Base-by-base conservation (phyloP, 1,140 invertebrate genomes). In the Littorina saxatilis region DNA sequence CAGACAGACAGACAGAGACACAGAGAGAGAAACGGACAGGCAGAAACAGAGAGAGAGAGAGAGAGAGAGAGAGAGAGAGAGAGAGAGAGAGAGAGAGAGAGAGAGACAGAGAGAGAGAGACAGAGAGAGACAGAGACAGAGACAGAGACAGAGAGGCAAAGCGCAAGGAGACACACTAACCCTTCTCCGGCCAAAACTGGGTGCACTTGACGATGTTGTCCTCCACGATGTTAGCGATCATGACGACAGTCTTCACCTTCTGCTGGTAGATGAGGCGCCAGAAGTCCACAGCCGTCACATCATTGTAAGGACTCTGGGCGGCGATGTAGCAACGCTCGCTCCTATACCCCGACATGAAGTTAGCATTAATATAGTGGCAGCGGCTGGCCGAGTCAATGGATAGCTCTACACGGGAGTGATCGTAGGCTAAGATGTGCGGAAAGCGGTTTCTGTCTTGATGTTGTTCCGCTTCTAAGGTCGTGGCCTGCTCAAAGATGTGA, bases 311-410 rank as follows among this genome's bases (percentile, higher is more conserved):
- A 76, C 91, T 91, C 76, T 91, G 90, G 11, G 90, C 87, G 15
- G 91, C 91, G 40, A 92, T 92, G 80, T 92, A 92, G 1, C 73
- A 47, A 3, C 37, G 66, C 29, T 83, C 70, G 39, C 85, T 86
- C 39, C 87, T 84, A 83, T 87, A 91, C 2, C 89, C 88, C 39
- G 87, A 80, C 5, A 92, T 85, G 82, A 88, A 91, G 81, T 87
- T 99, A n/a, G 99, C 98, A 93, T 99, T 99, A 83, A 99, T 99
- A 89, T 99, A 99, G 91, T 99, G 98, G 83, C 93, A 91, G 88
- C 91, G 93, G 1, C 83, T 85, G 52, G 85, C 84, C 13, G 58
- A 74, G 72, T 88, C 87, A 1, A 80, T 82, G 11, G 82, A 50
- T 27, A 91, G 79, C 13, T 86, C 75, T 0, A 92, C 90, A 15